Evolutionary conservation across 2,113 vertebrate genomes (phyloP), one percentile per base, ranked within the genome.

Genomic region (Panthera leo): DNA sequence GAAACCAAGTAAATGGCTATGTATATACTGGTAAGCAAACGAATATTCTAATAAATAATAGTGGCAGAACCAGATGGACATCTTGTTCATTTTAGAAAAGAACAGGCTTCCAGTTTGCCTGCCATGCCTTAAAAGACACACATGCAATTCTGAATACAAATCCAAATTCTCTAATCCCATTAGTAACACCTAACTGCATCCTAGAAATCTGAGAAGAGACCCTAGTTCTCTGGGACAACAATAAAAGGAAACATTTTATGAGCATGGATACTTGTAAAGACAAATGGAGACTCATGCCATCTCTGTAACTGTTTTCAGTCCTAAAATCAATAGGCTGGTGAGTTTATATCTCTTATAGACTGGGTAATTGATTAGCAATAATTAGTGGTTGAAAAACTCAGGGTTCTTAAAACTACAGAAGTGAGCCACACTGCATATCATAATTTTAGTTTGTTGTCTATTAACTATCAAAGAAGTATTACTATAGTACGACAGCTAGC

Each of bases 381-480:
- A 85, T 53, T 91, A 91, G 31, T 80, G 21, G 79, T 5, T 82
- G 21, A 63, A 95, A 90, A 93, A n/a, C 29, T 82, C 63, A 34
- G 23, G 29, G 48, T 73, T 86, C 63, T 95, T 85, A 80, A 78
- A 97, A 82, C 13, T 31, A 42, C 45, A 67, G 42, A 90, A 92
- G 48, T 71, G 29, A 83, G 39, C 79, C 63, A 85, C 45, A 75
- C 0, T 68, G 45, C 88, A 65, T 63, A 95, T 85, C n/a, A 83
- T 71, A 71, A 55, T 92, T 97, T 93, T 68, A 76, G 89, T 96
- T 92, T 96, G 55, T 97, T 92, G 51, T 70, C 75, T 94, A 18
- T 31, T 97, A 92, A 25, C 65, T 94, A 89, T 80, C 58, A 92
- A 71, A 96, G 75, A 85, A 73, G 76, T 83, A 80, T 45, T 42